Evolutionary conservation across 2,888 invertebrate species (phyloP).

Genomic region (Bembecia ichneumoniformis): DNA sequence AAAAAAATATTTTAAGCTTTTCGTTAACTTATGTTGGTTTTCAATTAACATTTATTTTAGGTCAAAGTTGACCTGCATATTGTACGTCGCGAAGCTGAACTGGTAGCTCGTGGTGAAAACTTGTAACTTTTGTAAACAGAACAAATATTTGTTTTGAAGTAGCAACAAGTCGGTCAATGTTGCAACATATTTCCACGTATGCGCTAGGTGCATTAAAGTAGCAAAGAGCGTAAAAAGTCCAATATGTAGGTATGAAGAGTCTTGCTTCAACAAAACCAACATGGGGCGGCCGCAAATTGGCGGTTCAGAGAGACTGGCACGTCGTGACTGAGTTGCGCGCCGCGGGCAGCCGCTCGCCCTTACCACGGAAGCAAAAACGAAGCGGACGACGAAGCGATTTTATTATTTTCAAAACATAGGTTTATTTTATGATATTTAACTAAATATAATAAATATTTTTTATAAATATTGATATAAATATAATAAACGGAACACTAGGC

Average conservation of each 20-base stretch:
- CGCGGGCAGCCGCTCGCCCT: slow-evolving; percentile 32
- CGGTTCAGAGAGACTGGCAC: slow-evolving; percentile 57
- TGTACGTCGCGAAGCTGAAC: no score
- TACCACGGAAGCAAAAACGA: slow-evolving; percentile 12
- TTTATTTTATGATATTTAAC: no score
- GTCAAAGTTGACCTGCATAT: no score
- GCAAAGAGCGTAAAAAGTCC: slow-evolving; percentile 54
- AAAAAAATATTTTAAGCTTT: no score
- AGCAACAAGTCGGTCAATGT: slow-evolving; percentile 1
- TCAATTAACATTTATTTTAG: no score
- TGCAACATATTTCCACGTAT: slow-evolving; percentile 32
- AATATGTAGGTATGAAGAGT: slow-evolving; percentile 58
- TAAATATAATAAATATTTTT: no score
- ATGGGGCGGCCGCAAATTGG: slow-evolving; percentile 69
- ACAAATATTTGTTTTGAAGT: neutral
- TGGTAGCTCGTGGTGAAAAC: no score
- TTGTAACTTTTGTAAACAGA: no score
- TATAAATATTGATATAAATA: no score
- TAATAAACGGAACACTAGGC: no score
- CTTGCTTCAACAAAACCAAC: slow-evolving; percentile 68
- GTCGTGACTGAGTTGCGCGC: slow-evolving; percentile 60
- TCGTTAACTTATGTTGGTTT: no score
- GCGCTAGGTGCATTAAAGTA: slow-evolving; percentile 18
- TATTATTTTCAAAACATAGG: no score
- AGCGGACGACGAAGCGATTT: neutral